Evolutionary conservation across 2,113 vertebrate species (phyloP), one percentile per base, ranked within the genome.

Genomic region (Daubentonia madagascariensis): DNA sequence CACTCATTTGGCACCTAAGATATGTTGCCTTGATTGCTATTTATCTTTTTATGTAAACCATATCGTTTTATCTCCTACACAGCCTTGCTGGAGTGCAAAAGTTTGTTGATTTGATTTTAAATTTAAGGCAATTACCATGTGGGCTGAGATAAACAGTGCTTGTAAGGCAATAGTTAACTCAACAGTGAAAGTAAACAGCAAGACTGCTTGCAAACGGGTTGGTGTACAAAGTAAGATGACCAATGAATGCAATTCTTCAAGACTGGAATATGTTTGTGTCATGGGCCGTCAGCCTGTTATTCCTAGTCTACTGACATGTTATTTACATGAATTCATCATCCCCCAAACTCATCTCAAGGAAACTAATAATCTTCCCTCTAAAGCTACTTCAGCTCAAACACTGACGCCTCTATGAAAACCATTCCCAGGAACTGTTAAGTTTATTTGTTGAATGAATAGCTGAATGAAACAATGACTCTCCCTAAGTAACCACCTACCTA

Each of bases 31-130:
- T 96, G 97, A 94, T 96, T 98, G 88, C 92, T 97, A 94, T 97
- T 95, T 95, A 97, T 97, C 97, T 93, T 97, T 95, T 86, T 86
- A 97, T 95, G 95, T 94, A 97, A 98, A 97, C 93, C 52, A 97
- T 54, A 67, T 65, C 40, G 16, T 96, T 96, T 93, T 91, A 96
- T 97, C 94, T 96, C 91, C 88, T 90, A 93, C 59, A 94, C 76
- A 93, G 84, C 84, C 72, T 96, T 88, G 78, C 78, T 83, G 85
- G 95, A 97, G 89, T 91, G 91, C 92, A 94, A 89, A 98, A 72
- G 80, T 96, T 96, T 97, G 96, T 93, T 89, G 96, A 96, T 95
- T 89, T 97, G 93, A 94, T 94, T 97, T 97, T 91, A 93, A 97
- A 97, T 97, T 91, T 93, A 97, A 94, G 88, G 79, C 88, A 98